phyloP scores from a whole-genome alignment of 2,888 invertebrate species.

The Harpalus rufipes region DNA sequence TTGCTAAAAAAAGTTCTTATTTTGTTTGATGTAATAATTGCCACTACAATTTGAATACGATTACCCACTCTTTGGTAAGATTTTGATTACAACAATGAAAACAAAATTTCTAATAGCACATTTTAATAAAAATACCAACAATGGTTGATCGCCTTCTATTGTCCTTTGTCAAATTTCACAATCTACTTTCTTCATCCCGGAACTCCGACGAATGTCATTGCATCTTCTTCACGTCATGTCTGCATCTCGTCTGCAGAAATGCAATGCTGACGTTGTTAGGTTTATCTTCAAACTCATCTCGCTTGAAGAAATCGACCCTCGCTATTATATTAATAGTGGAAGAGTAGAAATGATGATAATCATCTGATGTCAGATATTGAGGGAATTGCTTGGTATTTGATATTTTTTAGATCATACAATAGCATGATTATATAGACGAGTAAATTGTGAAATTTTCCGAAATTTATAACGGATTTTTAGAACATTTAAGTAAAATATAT shows the following conservation, averaged over 20 bases:
- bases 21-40: too few relatives aligned
- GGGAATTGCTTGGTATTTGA: conserved; percentile 46
- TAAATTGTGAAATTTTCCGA: conserved; percentile 16
- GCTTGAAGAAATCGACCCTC: conserved; percentile 10
- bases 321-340: conserved; percentile 59
- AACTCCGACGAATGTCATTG: conserved; percentile 30
- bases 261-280: conserved; percentile 18
- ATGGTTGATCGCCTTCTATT: conserved; percentile 13
- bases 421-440: conserved; percentile 14
- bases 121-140: conserved; percentile 9
- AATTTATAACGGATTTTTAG: neutral
- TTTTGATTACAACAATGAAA: too few relatives aligned
- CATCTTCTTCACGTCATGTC: conserved; percentile 33
- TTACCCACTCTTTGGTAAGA: too few relatives aligned
- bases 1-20: too few relatives aligned
- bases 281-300: conserved; percentile 4
- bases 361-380: conserved; percentile 48
- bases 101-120: too few relatives aligned
- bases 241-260: conserved; percentile 20
- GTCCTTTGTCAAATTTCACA: conserved; percentile 45
- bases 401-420: conserved; percentile 48
- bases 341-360: conserved; percentile 57
- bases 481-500: conserved; percentile 28
- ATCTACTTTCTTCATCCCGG: conserved; percentile 32
- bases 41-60: too few relatives aligned